Evolutionary conservation across 2,113 vertebrate genomes (phyloP).

Genomic region (Rattus norvegicus): GRCr8 NC_086033.1:21546001-21546500

Average conservation of each 20-base stretch:
- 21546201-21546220: not conserved
- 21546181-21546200: not conserved
- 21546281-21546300: not conserved
- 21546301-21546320: not conserved
- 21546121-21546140: not conserved
- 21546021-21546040: not conserved
- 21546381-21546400: not conserved
- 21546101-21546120: not conserved
- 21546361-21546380: not conserved
- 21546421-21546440: not conserved
- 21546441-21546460: not conserved
- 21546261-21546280: not conserved
- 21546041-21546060: conserved; percentile 30
- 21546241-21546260: conserved; percentile 10
- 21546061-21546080: not conserved
- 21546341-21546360: not conserved
- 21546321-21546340: not conserved
- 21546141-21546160: conserved; percentile 7
- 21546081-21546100: not conserved
- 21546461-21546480: not conserved
- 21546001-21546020: not conserved
- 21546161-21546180: not conserved
- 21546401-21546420: not conserved
- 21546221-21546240: not conserved
- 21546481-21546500: not conserved